Evolutionary conservation across 2,888 invertebrate species (phyloP).

Genomic region (Baccha elongata): DNA sequence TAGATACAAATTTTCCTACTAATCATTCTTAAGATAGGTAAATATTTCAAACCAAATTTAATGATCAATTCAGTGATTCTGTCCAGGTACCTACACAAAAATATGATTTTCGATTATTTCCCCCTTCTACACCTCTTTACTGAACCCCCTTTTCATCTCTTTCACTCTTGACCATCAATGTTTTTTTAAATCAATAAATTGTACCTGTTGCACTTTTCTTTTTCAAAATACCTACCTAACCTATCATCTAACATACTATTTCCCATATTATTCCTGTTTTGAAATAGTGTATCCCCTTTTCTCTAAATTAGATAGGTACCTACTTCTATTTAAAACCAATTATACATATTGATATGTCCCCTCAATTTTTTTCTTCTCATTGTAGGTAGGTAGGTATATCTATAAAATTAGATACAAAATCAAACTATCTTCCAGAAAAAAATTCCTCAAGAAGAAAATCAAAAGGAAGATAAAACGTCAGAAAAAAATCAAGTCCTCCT

Average conservation of each 20-base stretch:
- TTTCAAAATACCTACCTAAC: slow-evolving; percentile 41
- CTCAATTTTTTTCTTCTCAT: slow-evolving; percentile 40
- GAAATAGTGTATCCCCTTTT: slow-evolving; percentile 53
- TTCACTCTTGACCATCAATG: neutral
- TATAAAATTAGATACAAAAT: neutral
- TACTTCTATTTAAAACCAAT: neutral
- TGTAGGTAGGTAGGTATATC: no score
- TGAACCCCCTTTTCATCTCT: slow-evolving; percentile 7
- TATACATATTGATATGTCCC: slow-evolving; percentile 60
- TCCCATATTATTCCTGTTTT: neutral
- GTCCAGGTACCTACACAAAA: neutral
- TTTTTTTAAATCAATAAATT: slow-evolving; percentile 4
- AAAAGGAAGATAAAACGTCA: slow-evolving; percentile 28
- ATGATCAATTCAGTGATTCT: slow-evolving; percentile 17
- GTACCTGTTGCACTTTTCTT: slow-evolving; percentile 64
- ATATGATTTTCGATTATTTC: slow-evolving; percentile 9
- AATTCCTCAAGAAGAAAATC: neutral
- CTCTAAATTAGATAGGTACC: neutral
- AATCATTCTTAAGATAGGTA: no score
- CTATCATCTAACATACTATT: slow-evolving; percentile 56
- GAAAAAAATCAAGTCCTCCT: slow-evolving; percentile 41
- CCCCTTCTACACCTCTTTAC: slow-evolving; percentile 6
- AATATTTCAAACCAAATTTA: slow-evolving; percentile 3
- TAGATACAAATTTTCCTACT: no score
- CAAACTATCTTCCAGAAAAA: slow-evolving; percentile 29